Evolutionary conservation across 2,113 vertebrate genomes (phyloP), one percentile per base, ranked within the genome.

Genomic region (Harpagus bidentatus): DNA sequence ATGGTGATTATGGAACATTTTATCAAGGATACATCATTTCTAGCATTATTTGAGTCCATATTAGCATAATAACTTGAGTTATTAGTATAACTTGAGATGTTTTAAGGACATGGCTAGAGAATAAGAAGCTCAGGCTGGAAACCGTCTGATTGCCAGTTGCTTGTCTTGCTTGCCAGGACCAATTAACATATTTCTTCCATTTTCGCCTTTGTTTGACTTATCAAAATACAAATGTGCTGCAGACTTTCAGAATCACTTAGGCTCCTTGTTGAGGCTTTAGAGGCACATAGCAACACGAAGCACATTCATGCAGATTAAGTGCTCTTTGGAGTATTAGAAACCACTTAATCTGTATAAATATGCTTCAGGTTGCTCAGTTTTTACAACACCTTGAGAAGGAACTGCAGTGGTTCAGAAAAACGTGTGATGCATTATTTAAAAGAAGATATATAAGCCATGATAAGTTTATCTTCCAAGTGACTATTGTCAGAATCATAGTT

Each of bases 341-440:
- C 94, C 93, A 95, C 80, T 90, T 93, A 96, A 88, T 88, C 73
- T 97, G 92, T 97, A 97, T 95, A 97, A 97, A 98, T 97, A 97
- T 92, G 86, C 95, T 97, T 97, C 92, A 96, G 91, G 88, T 97
- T 96, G 91, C 94, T 97, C 88, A 85, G 89, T 71, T 96, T 97
- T 96, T 95, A 95, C 86, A 95, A 3, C 90, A 97, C 93, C 93
- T 97, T 96, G 86, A 97, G 88, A 97, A 95, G 79, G 36, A 96
- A 34, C 73, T 81, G 73, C 76, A 80, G 82, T 50, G 47, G 36
- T 95, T 94, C 93, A 86, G 94, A 89, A 88, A 89, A 77, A 15
- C 3, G 0, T 93, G 47, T 73, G 85, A 94, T 96, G 66, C n/a
- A 96, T 97, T 96, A 96, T 97, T 96, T 95, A 96, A 95, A 88